phyloP scores from a whole-genome alignment of 23 tunicate species.

The Clavelina lepadiformis region DNA sequence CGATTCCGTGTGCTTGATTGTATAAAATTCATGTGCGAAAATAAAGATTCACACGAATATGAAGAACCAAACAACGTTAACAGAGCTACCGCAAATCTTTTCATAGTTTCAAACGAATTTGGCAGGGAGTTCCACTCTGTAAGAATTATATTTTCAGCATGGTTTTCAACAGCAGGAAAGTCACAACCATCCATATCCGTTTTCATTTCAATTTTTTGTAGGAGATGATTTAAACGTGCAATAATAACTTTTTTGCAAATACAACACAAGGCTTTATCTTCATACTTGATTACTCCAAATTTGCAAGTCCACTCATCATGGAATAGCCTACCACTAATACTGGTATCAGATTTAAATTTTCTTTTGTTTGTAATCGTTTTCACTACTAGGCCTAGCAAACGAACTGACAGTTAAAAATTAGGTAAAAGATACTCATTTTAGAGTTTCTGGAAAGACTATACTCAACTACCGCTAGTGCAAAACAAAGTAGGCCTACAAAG shows the following conservation, averaged over 20 bases:
- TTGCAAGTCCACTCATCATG: conserved; percentile 27
- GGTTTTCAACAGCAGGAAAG: conserved; percentile 8
- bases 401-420: conserved; percentile 19
- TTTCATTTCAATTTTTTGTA: conserved; percentile 18
- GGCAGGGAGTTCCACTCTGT: conserved; percentile 36
- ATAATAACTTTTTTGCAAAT: conserved; percentile 23
- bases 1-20: no score
- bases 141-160: no score
- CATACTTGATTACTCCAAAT: conserved; percentile 33
- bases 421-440: no score
- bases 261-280: conserved; percentile 29
- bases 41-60: conserved; percentile 39
- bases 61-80: conserved; percentile 32
- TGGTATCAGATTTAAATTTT: conserved; percentile 9
- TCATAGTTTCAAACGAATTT: conserved; percentile 41
- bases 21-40: conserved; percentile 27
- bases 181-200: conserved; percentile 6
- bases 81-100: conserved; percentile 35
- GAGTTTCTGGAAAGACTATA: no score
- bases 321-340: conserved; percentile 16
- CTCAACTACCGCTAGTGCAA: no score
- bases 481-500: no score
- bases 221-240: conserved; percentile 1
- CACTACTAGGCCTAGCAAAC: conserved; percentile 15
- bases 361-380: conserved; percentile 11